Evolutionary conservation across 1,140 invertebrate genomes (phyloP).

Genomic region (Hyles vespertilio): DNA sequence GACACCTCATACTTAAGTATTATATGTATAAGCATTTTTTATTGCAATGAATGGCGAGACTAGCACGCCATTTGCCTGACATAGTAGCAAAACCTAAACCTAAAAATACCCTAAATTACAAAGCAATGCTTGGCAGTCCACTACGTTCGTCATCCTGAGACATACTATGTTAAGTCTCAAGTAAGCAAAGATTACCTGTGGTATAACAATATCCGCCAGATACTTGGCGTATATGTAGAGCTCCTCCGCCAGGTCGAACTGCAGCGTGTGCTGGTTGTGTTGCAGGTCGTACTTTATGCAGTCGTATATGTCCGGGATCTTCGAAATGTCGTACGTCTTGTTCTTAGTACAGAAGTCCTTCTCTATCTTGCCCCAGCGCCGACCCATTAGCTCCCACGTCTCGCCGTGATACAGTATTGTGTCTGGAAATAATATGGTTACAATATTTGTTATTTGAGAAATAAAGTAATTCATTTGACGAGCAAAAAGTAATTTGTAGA

Average conservation of each 20-base stretch:
- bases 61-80: too few relatives aligned
- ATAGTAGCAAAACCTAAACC: too few relatives aligned
- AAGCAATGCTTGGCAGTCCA: too few relatives aligned
- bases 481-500: too few relatives aligned
- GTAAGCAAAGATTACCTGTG: conserved; percentile 82
- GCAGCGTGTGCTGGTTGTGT: conserved; percentile 96
- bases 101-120: too few relatives aligned
- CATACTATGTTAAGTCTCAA: background rate
- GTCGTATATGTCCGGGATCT: conserved; percentile 99
- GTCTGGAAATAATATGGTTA: conserved; percentile 76
- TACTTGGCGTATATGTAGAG: conserved; percentile 97
- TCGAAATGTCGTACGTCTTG: conserved; percentile 97
- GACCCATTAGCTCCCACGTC: conserved; percentile 98
- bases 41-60: too few relatives aligned
- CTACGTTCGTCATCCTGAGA: too few relatives aligned
- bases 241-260: conserved; percentile 96
- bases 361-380: conserved; percentile 98
- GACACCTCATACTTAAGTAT: too few relatives aligned
- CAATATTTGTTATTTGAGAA: background rate
- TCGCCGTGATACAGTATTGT: conserved; percentile 97
- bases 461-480: too few relatives aligned
- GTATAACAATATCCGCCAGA: conserved; percentile 98
- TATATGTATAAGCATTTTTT: too few relatives aligned
- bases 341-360: conserved; percentile 98
- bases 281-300: conserved; percentile 99